A percentile compares a stretch with the other conserved stretches of the same genome.
These are phyloP conservation scores for Chouioia cunea DNA, from an alignment of 2,888 invertebrate species.

Conservation along the genomic window DNA sequence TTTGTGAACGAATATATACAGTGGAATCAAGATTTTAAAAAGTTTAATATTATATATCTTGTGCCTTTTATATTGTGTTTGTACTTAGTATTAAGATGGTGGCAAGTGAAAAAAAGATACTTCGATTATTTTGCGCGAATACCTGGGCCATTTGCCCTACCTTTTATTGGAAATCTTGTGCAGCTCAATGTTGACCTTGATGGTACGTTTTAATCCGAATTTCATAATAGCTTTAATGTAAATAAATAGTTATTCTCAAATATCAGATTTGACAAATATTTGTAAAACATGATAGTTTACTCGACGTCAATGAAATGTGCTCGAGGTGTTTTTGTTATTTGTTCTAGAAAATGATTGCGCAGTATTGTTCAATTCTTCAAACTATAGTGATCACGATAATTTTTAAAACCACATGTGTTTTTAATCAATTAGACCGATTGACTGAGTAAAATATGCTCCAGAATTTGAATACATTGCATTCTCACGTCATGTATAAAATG, in stretches of 20 bases:
- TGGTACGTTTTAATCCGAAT: constrained; percentile 65
- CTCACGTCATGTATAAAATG: too few species aligned
- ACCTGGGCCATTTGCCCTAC: constrained; percentile 73
- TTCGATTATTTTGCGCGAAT: constrained; percentile 71
- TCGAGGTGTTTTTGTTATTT: too few species aligned
- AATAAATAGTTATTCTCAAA: neutral
- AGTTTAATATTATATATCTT: constrained; percentile 32
- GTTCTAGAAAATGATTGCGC: too few species aligned
- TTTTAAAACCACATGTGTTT: too few species aligned
- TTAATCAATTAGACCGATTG: too few species aligned
- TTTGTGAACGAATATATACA: constrained; percentile 35
- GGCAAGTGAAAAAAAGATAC: constrained; percentile 60
- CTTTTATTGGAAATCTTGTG: constrained; percentile 75
- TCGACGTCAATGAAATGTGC: too few species aligned
- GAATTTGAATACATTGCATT: too few species aligned
- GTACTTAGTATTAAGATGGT: constrained; percentile 39
- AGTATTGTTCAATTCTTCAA: too few species aligned
- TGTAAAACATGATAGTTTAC: too few species aligned
- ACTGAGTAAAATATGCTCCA: too few species aligned
- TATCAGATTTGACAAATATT: neutral
- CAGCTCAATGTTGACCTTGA: constrained; percentile 74
- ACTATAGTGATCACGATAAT: too few species aligned
- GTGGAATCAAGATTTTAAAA: constrained; percentile 30
- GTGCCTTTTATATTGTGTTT: constrained; percentile 15
- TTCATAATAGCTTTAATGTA: neutral